Conservation (phyloP, 2,113 vertebrate species). For the Pollimyrus isidori region DNA sequence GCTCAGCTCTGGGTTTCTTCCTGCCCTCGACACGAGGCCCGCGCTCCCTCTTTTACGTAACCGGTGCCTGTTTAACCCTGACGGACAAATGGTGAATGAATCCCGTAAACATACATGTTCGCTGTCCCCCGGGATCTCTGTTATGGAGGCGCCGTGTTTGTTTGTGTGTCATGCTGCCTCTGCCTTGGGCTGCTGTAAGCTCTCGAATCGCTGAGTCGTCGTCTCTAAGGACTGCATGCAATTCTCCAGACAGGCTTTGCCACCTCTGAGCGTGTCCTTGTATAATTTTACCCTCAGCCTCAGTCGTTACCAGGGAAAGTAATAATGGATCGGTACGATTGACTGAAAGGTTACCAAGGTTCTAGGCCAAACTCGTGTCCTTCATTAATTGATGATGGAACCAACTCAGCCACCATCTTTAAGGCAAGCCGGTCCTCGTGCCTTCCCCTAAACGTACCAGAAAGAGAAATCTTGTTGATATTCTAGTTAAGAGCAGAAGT, state of each 20-base stretch:
- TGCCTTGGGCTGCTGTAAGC: background rate
- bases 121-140: background rate
- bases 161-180: background rate
- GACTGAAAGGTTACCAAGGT: background rate
- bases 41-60: background rate
- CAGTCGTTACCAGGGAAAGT: background rate
- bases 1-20: background rate
- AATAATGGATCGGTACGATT: background rate
- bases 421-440: background rate
- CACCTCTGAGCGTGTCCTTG: background rate
- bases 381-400: background rate
- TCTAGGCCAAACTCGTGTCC: background rate
- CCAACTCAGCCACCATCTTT: background rate
- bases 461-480: background rate
- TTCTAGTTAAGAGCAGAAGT: background rate
- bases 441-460: background rate
- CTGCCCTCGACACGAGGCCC: background rate
- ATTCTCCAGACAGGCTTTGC: background rate
- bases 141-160: background rate
- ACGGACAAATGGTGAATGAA: background rate
- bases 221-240: background rate
- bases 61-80: background rate
- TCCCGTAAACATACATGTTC: background rate
- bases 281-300: background rate
- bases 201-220: background rate